A percentile compares a stretch with the other conserved stretches of the same genome.
Conservation (phyloP, 2,113 vertebrate species). For the Epinephelus fuscoguttatus region DNA sequence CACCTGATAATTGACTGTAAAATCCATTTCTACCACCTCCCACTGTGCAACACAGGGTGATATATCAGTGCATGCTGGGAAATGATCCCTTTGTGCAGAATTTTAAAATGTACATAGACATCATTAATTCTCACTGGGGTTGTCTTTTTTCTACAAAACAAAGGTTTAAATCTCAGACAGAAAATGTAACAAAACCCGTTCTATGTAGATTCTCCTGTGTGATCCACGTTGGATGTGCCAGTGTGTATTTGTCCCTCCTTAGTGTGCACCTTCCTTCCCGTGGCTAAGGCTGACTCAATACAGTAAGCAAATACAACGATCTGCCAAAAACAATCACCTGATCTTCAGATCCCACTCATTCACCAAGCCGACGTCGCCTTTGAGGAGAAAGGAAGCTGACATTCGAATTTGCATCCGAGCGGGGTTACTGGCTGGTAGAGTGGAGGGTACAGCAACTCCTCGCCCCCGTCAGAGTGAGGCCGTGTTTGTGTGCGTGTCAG, state of each 20-base stretch:
- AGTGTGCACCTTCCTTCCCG: slow-evolving; percentile 25
- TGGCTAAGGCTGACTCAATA: slow-evolving; percentile 32
- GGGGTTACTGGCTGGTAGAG: slow-evolving; percentile 64
- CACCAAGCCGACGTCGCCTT: slow-evolving; percentile 59
- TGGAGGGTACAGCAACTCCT: slow-evolving; percentile 50
- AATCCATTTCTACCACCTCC: background rate
- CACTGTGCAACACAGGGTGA: slow-evolving; percentile 4
- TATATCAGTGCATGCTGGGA: background rate
- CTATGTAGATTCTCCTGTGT: background rate
- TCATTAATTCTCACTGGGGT: background rate
- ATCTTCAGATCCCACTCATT: slow-evolving; percentile 57
- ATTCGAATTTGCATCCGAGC: slow-evolving; percentile 69
- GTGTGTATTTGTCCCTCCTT: background rate
- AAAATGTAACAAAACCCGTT: background rate
- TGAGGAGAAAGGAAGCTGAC: slow-evolving; percentile 73
- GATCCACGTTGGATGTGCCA: background rate
- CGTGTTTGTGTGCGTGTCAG: slow-evolving; percentile 72
- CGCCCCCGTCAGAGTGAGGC: slow-evolving; percentile 42
- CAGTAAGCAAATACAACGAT: slow-evolving; percentile 65
- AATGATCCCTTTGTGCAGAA: background rate
- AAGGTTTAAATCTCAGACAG: background rate
- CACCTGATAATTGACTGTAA: background rate
- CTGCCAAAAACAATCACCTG: slow-evolving; percentile 71
- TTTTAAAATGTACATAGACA: background rate
- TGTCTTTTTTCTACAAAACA: background rate